Base-by-base conservation (phyloP, 2,797 vertebrate species). In the Rhinatrema bivittatum region DNA sequence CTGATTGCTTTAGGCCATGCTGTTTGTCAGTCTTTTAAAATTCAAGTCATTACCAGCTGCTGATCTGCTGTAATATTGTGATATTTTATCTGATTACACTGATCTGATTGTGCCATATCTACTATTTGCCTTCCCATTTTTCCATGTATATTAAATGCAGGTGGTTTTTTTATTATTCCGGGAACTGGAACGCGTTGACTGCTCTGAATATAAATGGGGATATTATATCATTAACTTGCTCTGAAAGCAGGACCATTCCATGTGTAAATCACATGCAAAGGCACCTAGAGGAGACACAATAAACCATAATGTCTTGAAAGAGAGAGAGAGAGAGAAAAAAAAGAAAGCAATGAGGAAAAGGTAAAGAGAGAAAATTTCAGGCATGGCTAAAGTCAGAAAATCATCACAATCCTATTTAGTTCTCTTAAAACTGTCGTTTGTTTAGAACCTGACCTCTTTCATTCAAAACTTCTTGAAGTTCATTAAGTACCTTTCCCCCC, bases 1-100 rank as follows among this genome's bases (percentile, higher is more conserved):
- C 42, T 51, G 67, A 76, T 70, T 76, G 78, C 79, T 75, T 53
- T 20, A 70, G 76, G 81, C 77, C 62, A 43, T 53, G 69, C 71
- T 78, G 78, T 79, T 85, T 82, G 82, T 82, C 77, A 77, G 77
- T 79, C 60, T 65, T 79, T 81, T 76, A 81, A 83, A 86, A 80
- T 76, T 70, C 76, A 84, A 75, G 74, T 77, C 69, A 70, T 77
- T 65, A 76, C 60, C 76, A 84, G 81, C 78, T 78, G 67, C 56
- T 76, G 79, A 87, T 87, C 84, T 84, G 72, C 85, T 86, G 76
- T 84, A 86, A 85, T 87, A 87, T 84, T 85, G 74, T 81, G 79
- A 86, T 84, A 86, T 90, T 87, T 89, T 77, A 90, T 88, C 85
- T 82, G 87, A 91, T 92, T 91, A 89, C 80, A 81, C 74, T 83